Conservation (phyloP, 2,888 invertebrate species). For the Tenthredo distinguenda region DNA sequence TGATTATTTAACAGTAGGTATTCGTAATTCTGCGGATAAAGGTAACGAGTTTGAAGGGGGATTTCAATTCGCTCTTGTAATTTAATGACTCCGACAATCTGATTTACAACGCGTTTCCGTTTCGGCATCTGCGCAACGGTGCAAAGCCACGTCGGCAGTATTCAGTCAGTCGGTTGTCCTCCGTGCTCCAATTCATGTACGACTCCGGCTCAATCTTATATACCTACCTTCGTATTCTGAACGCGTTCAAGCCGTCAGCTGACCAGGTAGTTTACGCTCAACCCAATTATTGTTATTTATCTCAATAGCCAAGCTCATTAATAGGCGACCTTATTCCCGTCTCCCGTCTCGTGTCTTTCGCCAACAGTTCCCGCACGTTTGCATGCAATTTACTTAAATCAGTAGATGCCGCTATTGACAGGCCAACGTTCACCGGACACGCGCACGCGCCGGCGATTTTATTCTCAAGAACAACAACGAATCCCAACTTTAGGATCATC, state of each 20-base stretch:
- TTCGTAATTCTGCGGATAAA: neutral
- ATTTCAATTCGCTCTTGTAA: constrained; percentile 49
- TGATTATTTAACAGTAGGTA: neutral
- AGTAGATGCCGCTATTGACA: constrained; percentile 61
- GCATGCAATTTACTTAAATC: constrained; percentile 69
- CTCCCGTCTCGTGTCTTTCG: constrained; percentile 34
- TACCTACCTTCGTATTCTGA: constrained; percentile 36
- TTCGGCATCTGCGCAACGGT: constrained; percentile 27
- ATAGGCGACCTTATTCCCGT: constrained; percentile 62
- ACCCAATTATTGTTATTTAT: constrained; percentile 59
- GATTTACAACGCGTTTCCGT: constrained; percentile 47
- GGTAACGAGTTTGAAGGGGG: neutral
- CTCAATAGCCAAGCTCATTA: constrained; percentile 62
- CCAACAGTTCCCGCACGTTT: constrained; percentile 59
- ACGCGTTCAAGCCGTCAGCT: constrained; percentile 48
- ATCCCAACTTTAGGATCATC: neutral
- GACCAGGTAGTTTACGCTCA: constrained; percentile 49
- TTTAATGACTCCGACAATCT: constrained; percentile 46
- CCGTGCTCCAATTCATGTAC: constrained; percentile 50
- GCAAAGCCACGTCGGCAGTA: constrained; percentile 21
- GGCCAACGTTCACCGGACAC: constrained; percentile 47
- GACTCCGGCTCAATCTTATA: constrained; percentile 32
- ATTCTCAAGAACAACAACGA: neutral
- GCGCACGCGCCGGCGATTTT: constrained; percentile 12
- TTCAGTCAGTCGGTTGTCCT: constrained; percentile 46